These are phyloP conservation scores for Barbus barbus DNA, from an alignment of 2,113 vertebrate genomes.

Conservation along the genomic window DNA sequence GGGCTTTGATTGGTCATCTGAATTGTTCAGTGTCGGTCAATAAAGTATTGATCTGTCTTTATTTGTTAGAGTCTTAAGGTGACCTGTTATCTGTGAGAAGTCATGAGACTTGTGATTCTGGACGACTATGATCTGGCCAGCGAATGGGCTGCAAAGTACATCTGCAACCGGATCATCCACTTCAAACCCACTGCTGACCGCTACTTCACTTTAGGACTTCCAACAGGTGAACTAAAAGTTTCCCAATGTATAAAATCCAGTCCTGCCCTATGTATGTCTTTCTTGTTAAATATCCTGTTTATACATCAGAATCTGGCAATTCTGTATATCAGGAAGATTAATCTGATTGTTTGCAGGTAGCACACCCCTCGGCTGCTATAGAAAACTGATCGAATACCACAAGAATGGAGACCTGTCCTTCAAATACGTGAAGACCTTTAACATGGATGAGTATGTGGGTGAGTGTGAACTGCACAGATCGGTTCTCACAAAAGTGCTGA, in stretches of 20 bases:
- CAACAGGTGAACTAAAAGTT: slow-evolving; percentile 83
- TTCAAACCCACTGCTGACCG: slow-evolving; percentile 85
- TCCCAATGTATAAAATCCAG: neutral
- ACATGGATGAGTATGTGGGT: slow-evolving; percentile 99
- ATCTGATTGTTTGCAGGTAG: slow-evolving; percentile 76
- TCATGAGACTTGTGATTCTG: slow-evolving; percentile 95
- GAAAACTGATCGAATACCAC: slow-evolving; percentile 90
- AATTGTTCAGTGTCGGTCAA: neutral
- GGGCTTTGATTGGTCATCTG: neutral
- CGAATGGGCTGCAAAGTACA: slow-evolving; percentile 98
- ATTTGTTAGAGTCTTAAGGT: slow-evolving; percentile 18
- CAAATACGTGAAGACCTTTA: slow-evolving; percentile 95
- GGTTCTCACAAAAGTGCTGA: neutral
- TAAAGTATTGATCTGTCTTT: neutral
- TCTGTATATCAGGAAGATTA: neutral
- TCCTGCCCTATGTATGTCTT: too few relatives aligned
- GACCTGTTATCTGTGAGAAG: slow-evolving; percentile 27
- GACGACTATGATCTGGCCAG: slow-evolving; percentile 93
- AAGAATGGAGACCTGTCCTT: slow-evolving; percentile 92
- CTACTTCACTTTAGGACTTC: slow-evolving; percentile 91
- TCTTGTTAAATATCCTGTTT: neutral
- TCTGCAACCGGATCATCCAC: slow-evolving; percentile 90
- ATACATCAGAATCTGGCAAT: neutral
- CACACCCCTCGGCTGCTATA: slow-evolving; percentile 92
- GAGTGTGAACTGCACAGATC: slow-evolving; percentile 65